These are phyloP conservation scores for Mayetiola destructor DNA, from an alignment of 2,888 invertebrate species.

Conservation along the genomic window DNA sequence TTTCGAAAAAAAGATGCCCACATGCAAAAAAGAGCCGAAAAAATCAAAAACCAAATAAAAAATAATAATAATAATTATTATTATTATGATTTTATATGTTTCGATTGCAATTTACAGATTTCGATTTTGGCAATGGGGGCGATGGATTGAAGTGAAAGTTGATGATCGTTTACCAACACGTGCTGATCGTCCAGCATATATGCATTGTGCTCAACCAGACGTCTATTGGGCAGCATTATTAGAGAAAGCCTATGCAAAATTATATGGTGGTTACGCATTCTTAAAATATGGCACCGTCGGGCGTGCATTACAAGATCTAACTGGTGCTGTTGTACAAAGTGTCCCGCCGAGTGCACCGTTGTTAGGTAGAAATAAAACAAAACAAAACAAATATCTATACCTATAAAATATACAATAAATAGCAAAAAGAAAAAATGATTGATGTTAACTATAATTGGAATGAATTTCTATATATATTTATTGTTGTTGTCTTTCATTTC, in stretches of 20 bases:
- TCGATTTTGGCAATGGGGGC: constrained; percentile 66
- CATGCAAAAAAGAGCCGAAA: too few relatives aligned
- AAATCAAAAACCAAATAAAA: too few relatives aligned
- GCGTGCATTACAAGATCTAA: constrained; percentile 55
- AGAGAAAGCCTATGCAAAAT: constrained; percentile 71
- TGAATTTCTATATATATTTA: too few relatives aligned
- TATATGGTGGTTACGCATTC: constrained; percentile 55
- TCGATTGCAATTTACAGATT: constrained; percentile 41
- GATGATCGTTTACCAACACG: constrained; percentile 63
- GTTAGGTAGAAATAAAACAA: too few relatives aligned
- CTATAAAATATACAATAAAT: too few relatives aligned
- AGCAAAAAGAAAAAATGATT: too few relatives aligned
- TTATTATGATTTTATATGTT: not conserved
- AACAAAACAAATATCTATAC: too few relatives aligned
- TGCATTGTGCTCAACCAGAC: constrained; percentile 36
- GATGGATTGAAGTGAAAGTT: constrained; percentile 58
- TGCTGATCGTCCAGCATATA: constrained; percentile 46
- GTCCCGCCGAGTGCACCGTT: constrained; percentile 31
- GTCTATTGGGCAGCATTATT: constrained; percentile 67
- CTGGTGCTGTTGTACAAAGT: constrained; percentile 62
- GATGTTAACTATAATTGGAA: too few relatives aligned
- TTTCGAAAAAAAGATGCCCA: too few relatives aligned
- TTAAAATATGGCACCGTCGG: constrained; percentile 48
- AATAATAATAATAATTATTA: too few relatives aligned
- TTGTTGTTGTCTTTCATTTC: too few relatives aligned